Percentiles rank a stretch among this genome's conserved stretches.
These are phyloP conservation scores for Eumeta japonica DNA, from an alignment of 1,140 invertebrate genomes.

Conservation along the genomic window DNA sequence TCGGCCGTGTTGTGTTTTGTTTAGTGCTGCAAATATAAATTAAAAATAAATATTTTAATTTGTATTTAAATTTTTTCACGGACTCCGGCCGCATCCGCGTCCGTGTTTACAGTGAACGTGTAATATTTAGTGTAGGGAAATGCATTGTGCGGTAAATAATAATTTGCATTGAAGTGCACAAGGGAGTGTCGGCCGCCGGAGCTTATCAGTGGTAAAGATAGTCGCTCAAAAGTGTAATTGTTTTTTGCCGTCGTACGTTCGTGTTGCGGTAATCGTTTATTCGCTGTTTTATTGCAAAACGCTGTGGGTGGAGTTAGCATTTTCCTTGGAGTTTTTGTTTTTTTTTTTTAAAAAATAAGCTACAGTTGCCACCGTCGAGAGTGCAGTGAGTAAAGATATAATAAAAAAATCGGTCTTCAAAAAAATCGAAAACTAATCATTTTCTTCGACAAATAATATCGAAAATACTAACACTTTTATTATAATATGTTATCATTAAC, in stretches of 20 bases:
- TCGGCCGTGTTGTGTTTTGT: constrained; percentile 55
- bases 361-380: no score
- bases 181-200: constrained; percentile 35
- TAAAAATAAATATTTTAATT: constrained; percentile 9
- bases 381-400: no score
- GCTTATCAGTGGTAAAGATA: constrained; percentile 45
- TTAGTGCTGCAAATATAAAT: constrained; percentile 30
- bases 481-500: no score
- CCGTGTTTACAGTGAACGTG: no score
- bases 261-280: constrained; percentile 20
- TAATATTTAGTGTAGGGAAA: constrained; percentile 25
- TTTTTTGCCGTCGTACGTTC: constrained; percentile 22
- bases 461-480: no score
- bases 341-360: no score
- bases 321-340: constrained; percentile 10
- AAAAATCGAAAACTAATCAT: no score
- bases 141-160: constrained; percentile 33
- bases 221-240: constrained; percentile 46
- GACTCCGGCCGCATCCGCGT: no score
- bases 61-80: constrained; percentile 12
- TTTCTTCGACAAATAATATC: no score
- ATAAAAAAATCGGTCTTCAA: no score
- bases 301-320: constrained; percentile 15
- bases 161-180: constrained; percentile 27
- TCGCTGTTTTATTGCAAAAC: constrained; percentile 14